Evolutionary conservation across 2,113 vertebrate species (phyloP), one percentile per base, ranked within the genome.

Genomic region (Zeus faber): DNA sequence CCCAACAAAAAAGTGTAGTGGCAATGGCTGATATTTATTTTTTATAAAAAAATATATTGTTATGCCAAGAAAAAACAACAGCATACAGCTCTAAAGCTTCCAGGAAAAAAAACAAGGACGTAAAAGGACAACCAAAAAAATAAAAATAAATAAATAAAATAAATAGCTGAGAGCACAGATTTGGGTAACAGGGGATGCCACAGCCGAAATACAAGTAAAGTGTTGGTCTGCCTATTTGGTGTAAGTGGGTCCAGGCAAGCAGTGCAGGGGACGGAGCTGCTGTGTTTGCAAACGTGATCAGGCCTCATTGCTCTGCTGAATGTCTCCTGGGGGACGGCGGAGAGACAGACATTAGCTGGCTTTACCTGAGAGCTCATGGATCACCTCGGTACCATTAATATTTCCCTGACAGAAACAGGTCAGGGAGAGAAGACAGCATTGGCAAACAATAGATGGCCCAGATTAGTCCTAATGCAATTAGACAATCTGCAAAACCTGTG

Each of bases 381-480:
- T 77, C 71, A 75, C 51, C 46, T 20, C 39, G 4, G 20, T 23
- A 11, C 57, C 66, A 79, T 77, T 67, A 74, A 79, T 77, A 82
- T 50, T 68, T 22, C 43, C n/a, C 40, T 75, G 74, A 77, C 71
- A 75, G 74, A 70, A 73, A 72, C 65, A 73, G 76, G 65, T 41
- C 76, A 67, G 50, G 27, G 54, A 39, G 43, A 64, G 54, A 37
- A 41, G 63, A 66, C 50, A 61, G 45, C 27, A 53, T 35, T 64
- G 59, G 58, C 54, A 62, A 76, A 76, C 47, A 49, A 71, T 51
- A 63, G 22, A 62, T 29, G 37, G 55, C 59, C 39, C 46, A 69
- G 46, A 74, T 76, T 72, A 59, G 67, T 58, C 27, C 40, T 49
- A 58, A 69, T 41, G 22, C 20, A 13, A 71, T 62, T 63, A 67